Percentiles rank a stretch among this genome's conserved stretches.
Conservation (phyloP, 2,888 invertebrate genomes). For the Cryptocephalus primarius region DNA sequence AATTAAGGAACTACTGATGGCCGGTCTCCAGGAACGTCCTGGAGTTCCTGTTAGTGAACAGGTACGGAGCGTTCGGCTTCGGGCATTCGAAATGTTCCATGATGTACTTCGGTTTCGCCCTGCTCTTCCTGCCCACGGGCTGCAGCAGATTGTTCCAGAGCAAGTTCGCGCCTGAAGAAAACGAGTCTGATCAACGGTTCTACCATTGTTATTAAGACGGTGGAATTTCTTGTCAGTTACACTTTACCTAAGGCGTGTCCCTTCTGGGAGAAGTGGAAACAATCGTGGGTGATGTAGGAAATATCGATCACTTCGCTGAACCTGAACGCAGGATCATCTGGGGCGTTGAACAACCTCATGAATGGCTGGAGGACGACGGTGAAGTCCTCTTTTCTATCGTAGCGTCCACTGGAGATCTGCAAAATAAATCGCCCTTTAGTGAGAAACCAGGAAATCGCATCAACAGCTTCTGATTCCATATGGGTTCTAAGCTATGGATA, state of each 20-base stretch:
- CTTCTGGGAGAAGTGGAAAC: slow-evolving; percentile 71
- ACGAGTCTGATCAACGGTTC: not conserved
- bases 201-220: not conserved
- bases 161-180: slow-evolving; percentile 52
- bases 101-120: slow-evolving; percentile 43
- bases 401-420: slow-evolving; percentile 49
- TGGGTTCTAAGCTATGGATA: no score
- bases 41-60: slow-evolving; percentile 54
- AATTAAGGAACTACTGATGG: slow-evolving; percentile 26
- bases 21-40: slow-evolving; percentile 36
- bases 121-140: slow-evolving; percentile 55
- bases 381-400: slow-evolving; percentile 55
- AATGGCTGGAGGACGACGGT: slow-evolving; percentile 65
- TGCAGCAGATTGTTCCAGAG: slow-evolving; percentile 64
- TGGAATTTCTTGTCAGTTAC: not conserved
- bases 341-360: slow-evolving; percentile 57
- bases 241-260: slow-evolving; percentile 59
- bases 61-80: slow-evolving; percentile 44
- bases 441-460: not conserved
- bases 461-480: no score
- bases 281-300: slow-evolving; percentile 62
- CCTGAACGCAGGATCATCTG: slow-evolving; percentile 34
- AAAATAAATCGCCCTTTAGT: not conserved
- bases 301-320: slow-evolving; percentile 51
- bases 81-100: slow-evolving; percentile 54